These are phyloP conservation scores for Rhinichthys klamathensis DNA, from an alignment of 2,113 vertebrate species.

Conservation along the genomic window DNA sequence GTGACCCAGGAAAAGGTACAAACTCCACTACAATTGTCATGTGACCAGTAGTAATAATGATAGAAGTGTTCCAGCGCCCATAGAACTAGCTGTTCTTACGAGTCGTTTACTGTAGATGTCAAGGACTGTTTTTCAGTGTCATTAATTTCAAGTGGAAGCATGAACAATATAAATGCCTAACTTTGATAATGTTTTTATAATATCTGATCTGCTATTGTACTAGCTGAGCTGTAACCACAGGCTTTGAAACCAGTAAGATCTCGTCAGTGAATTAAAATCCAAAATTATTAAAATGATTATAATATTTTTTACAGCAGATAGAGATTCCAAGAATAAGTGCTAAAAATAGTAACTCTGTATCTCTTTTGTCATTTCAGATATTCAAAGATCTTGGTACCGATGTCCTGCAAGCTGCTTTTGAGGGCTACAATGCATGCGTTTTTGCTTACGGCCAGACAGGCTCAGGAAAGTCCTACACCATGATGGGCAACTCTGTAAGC, in stretches of 20 bases:
- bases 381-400: constrained; percentile 91
- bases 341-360: not conserved
- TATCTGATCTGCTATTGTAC: not conserved
- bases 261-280: not conserved
- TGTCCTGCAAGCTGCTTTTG: constrained; percentile 92
- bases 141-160: not conserved
- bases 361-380: constrained; percentile 75
- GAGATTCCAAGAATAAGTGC: not conserved
- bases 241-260: not conserved
- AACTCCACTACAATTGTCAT: not conserved
- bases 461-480: constrained; percentile 96
- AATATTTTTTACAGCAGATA: not conserved
- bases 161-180: not conserved
- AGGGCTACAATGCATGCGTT: constrained; percentile 96
- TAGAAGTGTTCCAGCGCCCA: not conserved
- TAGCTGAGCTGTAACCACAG: not conserved
- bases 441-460: constrained; percentile 97
- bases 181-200: not conserved
- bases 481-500: constrained; percentile 93
- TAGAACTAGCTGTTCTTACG: not conserved
- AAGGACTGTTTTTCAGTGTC: not conserved
- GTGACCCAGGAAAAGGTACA: constrained; percentile 91
- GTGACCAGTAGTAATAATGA: not conserved
- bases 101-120: not conserved
- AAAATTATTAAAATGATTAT: too few species aligned